Conservation (phyloP, 2,113 vertebrate genomes). For the Grallaria varia region DNA sequence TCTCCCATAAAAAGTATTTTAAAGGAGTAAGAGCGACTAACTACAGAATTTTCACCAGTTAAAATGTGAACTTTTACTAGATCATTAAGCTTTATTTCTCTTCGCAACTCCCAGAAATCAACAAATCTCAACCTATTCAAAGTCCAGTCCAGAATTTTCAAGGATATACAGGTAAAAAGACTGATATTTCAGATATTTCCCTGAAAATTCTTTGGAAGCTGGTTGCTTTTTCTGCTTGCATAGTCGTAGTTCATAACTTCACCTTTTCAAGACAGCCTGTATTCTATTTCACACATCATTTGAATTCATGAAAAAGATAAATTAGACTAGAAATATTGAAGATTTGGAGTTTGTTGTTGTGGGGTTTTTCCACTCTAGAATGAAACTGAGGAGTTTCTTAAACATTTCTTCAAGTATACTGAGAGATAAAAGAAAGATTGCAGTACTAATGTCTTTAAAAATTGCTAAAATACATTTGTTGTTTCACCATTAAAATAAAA, state of each 20-base stretch:
- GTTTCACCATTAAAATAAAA: background rate
- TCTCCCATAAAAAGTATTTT: background rate
- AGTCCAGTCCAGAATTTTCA: background rate
- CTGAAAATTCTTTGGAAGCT: background rate
- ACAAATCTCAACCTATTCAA: background rate
- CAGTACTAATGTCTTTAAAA: background rate
- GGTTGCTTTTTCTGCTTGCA: background rate
- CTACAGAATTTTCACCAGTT: background rate
- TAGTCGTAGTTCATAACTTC: background rate
- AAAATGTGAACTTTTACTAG: background rate
- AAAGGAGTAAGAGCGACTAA: background rate
- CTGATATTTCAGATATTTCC: background rate
- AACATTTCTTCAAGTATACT: background rate
- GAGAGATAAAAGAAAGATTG: background rate
- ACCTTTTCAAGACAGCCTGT: constrained; percentile 4
- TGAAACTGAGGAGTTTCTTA: background rate
- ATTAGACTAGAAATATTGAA: background rate
- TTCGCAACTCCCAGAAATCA: background rate
- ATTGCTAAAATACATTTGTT: background rate
- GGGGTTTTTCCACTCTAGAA: background rate
- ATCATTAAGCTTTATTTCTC: background rate
- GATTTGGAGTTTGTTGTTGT: background rate
- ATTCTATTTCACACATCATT: constrained; percentile 49
- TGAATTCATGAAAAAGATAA: constrained; percentile 33
- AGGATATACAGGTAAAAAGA: background rate